phyloP scores from a whole-genome alignment of 2,797 vertebrate genomes.

The Tadarida brasiliensis region DNA sequence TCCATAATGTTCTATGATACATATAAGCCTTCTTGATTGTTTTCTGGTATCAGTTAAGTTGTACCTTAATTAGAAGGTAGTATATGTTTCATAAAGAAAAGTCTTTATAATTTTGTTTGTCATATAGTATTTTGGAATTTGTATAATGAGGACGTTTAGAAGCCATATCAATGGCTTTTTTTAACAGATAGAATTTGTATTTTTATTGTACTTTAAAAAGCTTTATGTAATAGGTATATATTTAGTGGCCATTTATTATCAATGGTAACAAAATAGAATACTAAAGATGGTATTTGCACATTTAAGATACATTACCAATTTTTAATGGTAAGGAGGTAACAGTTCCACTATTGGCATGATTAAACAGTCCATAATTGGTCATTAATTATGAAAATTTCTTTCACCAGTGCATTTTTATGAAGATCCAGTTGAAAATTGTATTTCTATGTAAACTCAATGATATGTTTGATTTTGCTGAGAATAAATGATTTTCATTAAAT shows the following conservation, averaged over 20 bases:
- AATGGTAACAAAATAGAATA: slow-evolving; percentile 83
- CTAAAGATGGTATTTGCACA: slow-evolving; percentile 88
- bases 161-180: slow-evolving; percentile 88
- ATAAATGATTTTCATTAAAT: slow-evolving; percentile 90
- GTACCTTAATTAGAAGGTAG: slow-evolving; percentile 84
- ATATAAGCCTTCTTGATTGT: slow-evolving; percentile 74
- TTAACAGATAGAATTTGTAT: slow-evolving; percentile 92
- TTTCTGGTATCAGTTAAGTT: slow-evolving; percentile 75
- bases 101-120: slow-evolving; percentile 89
- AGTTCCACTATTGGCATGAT: slow-evolving; percentile 84
- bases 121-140: slow-evolving; percentile 90
- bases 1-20: slow-evolving; percentile 54
- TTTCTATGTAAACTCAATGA: slow-evolving; percentile 89
- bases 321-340: slow-evolving; percentile 85
- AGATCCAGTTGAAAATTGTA: slow-evolving; percentile 85
- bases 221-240: slow-evolving; percentile 89
- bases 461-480: slow-evolving; percentile 88
- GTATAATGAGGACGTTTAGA: slow-evolving; percentile 89
- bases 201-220: slow-evolving; percentile 91
- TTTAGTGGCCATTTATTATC: slow-evolving; percentile 89
- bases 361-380: slow-evolving; percentile 80
- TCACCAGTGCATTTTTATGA: slow-evolving; percentile 86
- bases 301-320: slow-evolving; percentile 86
- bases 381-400: slow-evolving; percentile 77
- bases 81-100: slow-evolving; percentile 87